phyloP scores from a whole-genome alignment of 2,113 vertebrate genomes.

The Dasyurus viverrinus region DNA sequence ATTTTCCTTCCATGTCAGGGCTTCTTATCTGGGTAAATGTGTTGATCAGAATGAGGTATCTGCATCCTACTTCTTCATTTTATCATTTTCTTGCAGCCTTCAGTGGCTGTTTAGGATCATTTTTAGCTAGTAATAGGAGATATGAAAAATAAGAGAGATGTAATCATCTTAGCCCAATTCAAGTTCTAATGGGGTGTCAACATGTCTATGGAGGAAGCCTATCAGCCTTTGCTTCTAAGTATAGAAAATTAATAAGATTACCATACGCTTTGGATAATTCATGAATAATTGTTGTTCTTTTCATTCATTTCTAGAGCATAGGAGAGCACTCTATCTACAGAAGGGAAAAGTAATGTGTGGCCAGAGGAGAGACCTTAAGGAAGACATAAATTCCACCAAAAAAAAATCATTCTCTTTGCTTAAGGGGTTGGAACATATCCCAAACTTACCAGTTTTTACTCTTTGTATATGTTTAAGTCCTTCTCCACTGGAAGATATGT shows the following conservation, averaged over 20 bases:
- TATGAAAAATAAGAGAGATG: background rate
- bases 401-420: constrained; percentile 6
- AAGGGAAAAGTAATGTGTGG: background rate
- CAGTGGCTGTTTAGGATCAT: constrained; percentile 14
- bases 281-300: constrained; percentile 8
- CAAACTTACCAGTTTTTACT: background rate
- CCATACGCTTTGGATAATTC: constrained; percentile 10
- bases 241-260: background rate
- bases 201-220: constrained; percentile 3
- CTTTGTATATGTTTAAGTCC: constrained; percentile 9
- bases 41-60: background rate
- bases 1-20: background rate
- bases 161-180: background rate
- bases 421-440: background rate
- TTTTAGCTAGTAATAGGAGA: background rate
- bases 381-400: background rate
- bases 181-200: constrained; percentile 23
- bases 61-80: background rate
- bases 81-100: constrained; percentile 6
- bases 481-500: constrained; percentile 6
- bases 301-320: background rate
- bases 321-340: background rate
- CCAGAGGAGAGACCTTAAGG: background rate
- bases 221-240: constrained; percentile 10
- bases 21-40: background rate